Conservation (phyloP, 2,113 vertebrate genomes). For the Verasper variegatus region DNA sequence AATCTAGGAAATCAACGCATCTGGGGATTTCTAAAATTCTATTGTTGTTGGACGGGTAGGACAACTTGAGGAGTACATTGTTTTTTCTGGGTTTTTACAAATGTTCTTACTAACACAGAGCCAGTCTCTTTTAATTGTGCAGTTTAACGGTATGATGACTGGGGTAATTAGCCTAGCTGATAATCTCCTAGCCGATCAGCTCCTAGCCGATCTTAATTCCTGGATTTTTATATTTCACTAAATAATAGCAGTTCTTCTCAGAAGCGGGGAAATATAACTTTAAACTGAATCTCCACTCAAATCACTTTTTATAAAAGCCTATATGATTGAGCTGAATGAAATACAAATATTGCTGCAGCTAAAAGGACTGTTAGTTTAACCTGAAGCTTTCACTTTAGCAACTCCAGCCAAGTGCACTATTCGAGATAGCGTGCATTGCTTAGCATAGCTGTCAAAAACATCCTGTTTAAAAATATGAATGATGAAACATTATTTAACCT, state of each 20-base stretch:
- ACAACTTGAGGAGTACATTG: not conserved
- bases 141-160: constrained; percentile 9
- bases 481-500: too few species aligned
- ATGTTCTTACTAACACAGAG: not conserved
- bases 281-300: not conserved
- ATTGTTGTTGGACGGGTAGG: constrained; percentile 5
- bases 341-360: not conserved
- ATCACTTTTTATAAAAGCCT: not conserved
- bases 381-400: too few species aligned
- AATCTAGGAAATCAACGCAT: constrained; percentile 10
- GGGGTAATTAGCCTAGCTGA: constrained; percentile 16
- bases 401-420: too few species aligned
- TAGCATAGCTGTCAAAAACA: too few species aligned
- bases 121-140: not conserved
- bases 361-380: too few species aligned
- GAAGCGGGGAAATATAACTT: not conserved
- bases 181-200: too few species aligned
- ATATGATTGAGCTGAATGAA: not conserved
- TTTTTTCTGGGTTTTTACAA: not conserved
- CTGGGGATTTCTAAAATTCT: constrained; percentile 6
- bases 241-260: not conserved
- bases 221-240: not conserved
- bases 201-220: not conserved
- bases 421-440: too few species aligned
- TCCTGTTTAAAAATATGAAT: too few species aligned